Evolutionary conservation across 2,888 invertebrate species (phyloP).

Genomic region (Terebella lapidaria): DNA sequence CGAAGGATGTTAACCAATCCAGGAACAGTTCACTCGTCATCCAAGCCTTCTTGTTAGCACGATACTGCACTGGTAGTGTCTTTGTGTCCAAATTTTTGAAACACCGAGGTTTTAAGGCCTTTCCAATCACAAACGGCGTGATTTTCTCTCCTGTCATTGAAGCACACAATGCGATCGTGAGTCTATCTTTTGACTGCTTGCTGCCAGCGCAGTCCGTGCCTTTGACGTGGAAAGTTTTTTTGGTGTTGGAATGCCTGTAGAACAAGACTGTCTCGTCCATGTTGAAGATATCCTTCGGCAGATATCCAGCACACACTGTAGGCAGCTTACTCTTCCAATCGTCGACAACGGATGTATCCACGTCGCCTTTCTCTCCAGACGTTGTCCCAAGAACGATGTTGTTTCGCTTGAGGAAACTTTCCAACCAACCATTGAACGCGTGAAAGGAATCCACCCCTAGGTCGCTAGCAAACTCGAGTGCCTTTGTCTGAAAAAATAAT

Average conservation of each 20-base stretch:
- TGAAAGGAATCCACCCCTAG: no score
- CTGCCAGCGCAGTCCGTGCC: not conserved
- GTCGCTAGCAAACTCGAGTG: no score
- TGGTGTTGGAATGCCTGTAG: slow-evolving; percentile 16
- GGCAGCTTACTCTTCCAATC: slow-evolving; percentile 14
- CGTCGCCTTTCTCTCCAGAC: slow-evolving; percentile 22
- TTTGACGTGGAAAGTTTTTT: not conserved
- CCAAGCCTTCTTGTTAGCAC: slow-evolving; percentile 26
- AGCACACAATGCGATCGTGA: slow-evolving; percentile 16
- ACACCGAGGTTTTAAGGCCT: slow-evolving; percentile 23
- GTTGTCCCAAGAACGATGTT: slow-evolving; percentile 15
- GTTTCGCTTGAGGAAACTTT: slow-evolving; percentile 21
- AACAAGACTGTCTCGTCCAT: slow-evolving; percentile 28
- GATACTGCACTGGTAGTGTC: slow-evolving; percentile 21
- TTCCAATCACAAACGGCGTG: slow-evolving; percentile 25
- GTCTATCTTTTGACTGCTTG: not conserved
- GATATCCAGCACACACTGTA: slow-evolving; percentile 8
- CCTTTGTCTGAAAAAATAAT: no score
- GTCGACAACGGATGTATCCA: slow-evolving; percentile 7
- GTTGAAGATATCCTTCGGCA: slow-evolving; percentile 22
- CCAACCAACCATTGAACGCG: slow-evolving; percentile 29
- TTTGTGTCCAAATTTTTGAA: slow-evolving; percentile 20
- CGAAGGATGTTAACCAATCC: slow-evolving; percentile 20
- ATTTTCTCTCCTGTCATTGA: slow-evolving; percentile 26
- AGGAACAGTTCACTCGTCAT: slow-evolving; percentile 25